Conservation (phyloP, 2,113 vertebrate species). For the Oxyura jamaicensis region DNA sequence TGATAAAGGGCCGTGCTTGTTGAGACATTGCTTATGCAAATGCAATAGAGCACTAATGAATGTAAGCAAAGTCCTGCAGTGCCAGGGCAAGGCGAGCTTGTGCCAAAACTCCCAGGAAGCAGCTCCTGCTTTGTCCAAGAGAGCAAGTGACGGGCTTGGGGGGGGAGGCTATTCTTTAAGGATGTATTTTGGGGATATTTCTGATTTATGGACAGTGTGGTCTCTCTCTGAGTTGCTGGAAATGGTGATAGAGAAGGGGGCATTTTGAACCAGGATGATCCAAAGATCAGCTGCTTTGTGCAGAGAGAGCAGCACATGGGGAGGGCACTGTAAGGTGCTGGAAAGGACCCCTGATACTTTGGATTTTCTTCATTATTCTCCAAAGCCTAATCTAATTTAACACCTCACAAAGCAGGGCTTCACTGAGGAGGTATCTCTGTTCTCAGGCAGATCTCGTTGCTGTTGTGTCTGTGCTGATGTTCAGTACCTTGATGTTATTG, state of each 20-base stretch:
- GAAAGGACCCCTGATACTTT: background rate
- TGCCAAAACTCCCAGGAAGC: slow-evolving; percentile 22
- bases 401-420: background rate
- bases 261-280: background rate
- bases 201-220: background rate
- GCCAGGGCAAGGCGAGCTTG: slow-evolving; percentile 2
- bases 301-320: background rate
- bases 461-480: background rate
- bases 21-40: slow-evolving; percentile 3
- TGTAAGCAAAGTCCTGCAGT: background rate
- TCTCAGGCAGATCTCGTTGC: background rate
- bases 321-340: background rate
- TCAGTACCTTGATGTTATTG: background rate
- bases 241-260: background rate
- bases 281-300: background rate
- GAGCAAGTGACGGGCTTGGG: background rate
- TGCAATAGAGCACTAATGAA: slow-evolving; percentile 13
- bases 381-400: background rate
- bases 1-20: slow-evolving; percentile 1
- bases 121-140: background rate
- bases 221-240: background rate
- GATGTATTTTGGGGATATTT: background rate
- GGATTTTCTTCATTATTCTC: background rate
- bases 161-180: background rate
- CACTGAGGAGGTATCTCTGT: background rate